Conservation (phyloP, 2,113 vertebrate genomes). For the Sminthopsis crassicaudata region DNA sequence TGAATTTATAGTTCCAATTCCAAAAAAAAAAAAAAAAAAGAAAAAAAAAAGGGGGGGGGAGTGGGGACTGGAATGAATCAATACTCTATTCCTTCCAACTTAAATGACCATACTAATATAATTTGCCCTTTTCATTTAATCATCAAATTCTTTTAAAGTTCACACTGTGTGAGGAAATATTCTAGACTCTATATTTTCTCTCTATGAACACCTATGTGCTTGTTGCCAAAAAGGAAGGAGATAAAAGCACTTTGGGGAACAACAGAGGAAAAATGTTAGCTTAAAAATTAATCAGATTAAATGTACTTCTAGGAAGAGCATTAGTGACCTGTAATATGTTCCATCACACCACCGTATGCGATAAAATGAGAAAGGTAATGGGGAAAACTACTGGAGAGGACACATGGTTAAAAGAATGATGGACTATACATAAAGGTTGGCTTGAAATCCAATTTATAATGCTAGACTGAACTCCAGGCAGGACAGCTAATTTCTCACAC, state of each 20-base stretch:
- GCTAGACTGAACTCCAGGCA: conserved; percentile 25
- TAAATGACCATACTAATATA: not conserved
- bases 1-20: not conserved
- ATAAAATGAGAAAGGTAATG: not conserved
- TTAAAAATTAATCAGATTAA: conserved; percentile 47
- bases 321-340: conserved; percentile 27
- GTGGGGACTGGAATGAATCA: not conserved
- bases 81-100: not conserved
- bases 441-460: not conserved
- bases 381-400: not conserved
- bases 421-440: not conserved
- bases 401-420: conserved; percentile 6
- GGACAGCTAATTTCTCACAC: conserved; percentile 69
- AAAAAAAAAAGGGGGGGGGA: too few relatives aligned
- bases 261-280: conserved; percentile 41
- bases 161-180: conserved; percentile 8
- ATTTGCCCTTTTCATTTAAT: not conserved
- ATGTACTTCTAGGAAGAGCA: not conserved
- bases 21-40: not conserved
- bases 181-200: conserved; percentile 13
- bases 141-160: conserved; percentile 47
- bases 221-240: conserved; percentile 1
- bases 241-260: conserved; percentile 38
- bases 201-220: conserved; percentile 60
- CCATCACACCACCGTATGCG: not conserved